A percentile compares a stretch with the other conserved stretches of the same genome.
Conservation (phyloP, 2,888 invertebrate species). For the Ligdia adustata region DNA sequence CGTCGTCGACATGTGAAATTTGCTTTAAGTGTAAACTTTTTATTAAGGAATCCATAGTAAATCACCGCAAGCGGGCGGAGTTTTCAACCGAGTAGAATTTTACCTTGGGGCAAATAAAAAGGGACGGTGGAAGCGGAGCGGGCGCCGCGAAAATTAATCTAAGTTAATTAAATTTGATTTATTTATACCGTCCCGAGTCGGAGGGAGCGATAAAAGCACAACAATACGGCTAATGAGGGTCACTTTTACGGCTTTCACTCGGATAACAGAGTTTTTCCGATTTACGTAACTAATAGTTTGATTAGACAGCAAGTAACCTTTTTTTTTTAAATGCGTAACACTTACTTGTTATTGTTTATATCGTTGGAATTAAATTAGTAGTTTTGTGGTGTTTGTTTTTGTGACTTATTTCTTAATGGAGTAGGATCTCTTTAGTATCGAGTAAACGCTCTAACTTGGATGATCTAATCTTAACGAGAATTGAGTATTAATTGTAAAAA, state of each 20-base stretch:
- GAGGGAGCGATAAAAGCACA: constrained; percentile 75
- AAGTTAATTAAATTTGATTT: constrained; percentile 84
- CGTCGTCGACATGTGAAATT: constrained; percentile 67
- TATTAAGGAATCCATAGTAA: constrained; percentile 79
- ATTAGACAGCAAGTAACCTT: constrained; percentile 55
- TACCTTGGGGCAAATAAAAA: constrained; percentile 75
- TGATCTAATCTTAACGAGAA: no score
- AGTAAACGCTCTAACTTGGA: no score
- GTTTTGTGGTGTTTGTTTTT: no score
- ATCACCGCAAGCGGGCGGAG: constrained; percentile 53
- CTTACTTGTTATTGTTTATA: constrained; percentile 35
- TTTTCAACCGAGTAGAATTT: constrained; percentile 63
- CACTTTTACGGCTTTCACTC: constrained; percentile 75
- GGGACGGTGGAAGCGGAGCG: constrained; percentile 57
- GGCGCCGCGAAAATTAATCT: constrained; percentile 81
- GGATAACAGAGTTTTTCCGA: constrained; percentile 73
- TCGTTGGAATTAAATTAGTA: constrained; percentile 1
- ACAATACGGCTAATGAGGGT: constrained; percentile 79
- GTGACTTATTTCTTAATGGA: no score
- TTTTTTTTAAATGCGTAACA: constrained; percentile 51
- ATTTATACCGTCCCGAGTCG: constrained; percentile 72
- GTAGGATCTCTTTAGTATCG: no score
- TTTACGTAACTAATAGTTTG: constrained; percentile 64
- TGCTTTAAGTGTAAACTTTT: constrained; percentile 76
- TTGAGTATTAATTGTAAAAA: no score